Base-by-base conservation (phyloP, 1,140 invertebrate species). In the Drosophila ambigua region DNA sequence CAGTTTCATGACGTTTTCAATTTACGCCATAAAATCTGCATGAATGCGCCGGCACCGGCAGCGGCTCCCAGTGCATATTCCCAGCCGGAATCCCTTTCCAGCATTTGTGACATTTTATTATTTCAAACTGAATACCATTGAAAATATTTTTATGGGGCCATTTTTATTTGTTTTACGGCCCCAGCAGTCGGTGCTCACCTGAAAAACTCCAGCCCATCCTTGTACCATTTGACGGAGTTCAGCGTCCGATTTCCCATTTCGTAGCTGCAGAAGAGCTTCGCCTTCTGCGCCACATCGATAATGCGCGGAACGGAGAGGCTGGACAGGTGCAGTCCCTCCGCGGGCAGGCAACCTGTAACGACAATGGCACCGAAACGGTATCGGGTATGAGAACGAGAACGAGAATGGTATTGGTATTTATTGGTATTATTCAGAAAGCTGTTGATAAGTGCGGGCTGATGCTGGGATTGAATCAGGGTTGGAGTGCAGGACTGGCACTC, bases 141-240 rank as follows among this genome's bases (percentile, higher is more conserved):
- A 77, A 79, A 75, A 80, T 89, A 89, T 89, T 89, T 89, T 88
- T 84, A 88, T 80, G 76, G 55, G 31, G 8, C 31, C 13, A 15
- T 1, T 35, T 52, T 76, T 79, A 79, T 76, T 79, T 87, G 71
- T 66, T 80, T 74, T 77, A 67, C 55, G 68, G 76, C 66, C 74
- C 45, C 67, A 82, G 64, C 60, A 51, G 55, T 63, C 15, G 43
- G 31, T 3, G 93, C 91, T 88, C 93, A 95, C 77, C 95, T 93
- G 91, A 95, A 97, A 92, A 96, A 96, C 89, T 97, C 95, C 65
- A 94, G 92, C 43, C 94, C 94, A 66, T 96, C 95, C 81, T 96
- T 96, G 92, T 96, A 96, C 96, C 96, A 97, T 92, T 96, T 96
- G 65, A 96, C 95, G 0, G 95, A 95, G 91, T 96, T 96, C 11